These are phyloP conservation scores for Larimichthys crocea DNA, from an alignment of 2,113 vertebrate species.

Conservation along the genomic window DNA sequence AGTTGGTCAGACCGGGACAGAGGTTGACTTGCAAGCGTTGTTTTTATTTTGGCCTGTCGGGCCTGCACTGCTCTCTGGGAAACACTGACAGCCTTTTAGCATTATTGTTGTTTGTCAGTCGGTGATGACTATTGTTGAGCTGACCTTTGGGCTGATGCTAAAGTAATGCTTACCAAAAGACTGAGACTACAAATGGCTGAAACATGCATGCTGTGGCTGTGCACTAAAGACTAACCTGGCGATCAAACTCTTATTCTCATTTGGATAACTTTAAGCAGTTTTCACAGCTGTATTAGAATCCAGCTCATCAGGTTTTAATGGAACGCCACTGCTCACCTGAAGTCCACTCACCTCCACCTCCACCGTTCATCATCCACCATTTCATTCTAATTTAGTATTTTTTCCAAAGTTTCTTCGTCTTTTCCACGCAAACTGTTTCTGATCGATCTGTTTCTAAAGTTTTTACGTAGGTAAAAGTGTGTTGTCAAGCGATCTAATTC, in stretches of 20 bases:
- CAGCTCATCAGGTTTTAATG: background rate
- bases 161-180: slow-evolving; percentile 59
- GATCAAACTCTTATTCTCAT: background rate
- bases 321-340: background rate
- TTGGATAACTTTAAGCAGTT: background rate
- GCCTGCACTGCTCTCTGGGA: no score
- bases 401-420: no score
- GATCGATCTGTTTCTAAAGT: background rate
- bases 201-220: background rate
- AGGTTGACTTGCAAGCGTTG: no score
- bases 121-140: slow-evolving; percentile 36
- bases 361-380: no score
- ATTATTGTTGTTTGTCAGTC: slow-evolving; percentile 3
- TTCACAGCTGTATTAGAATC: background rate
- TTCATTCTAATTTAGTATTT: no score
- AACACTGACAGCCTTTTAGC: background rate
- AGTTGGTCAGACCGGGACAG: no score
- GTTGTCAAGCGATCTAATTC: background rate
- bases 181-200: slow-evolving; percentile 26
- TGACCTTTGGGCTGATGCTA: slow-evolving; percentile 53
- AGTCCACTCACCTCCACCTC: background rate
- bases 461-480: background rate
- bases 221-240: background rate
- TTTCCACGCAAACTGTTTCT: no score
- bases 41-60: no score